Evolutionary conservation across 2,888 invertebrate genomes (phyloP).

Genomic region (Pristionchus arcanus): DNA sequence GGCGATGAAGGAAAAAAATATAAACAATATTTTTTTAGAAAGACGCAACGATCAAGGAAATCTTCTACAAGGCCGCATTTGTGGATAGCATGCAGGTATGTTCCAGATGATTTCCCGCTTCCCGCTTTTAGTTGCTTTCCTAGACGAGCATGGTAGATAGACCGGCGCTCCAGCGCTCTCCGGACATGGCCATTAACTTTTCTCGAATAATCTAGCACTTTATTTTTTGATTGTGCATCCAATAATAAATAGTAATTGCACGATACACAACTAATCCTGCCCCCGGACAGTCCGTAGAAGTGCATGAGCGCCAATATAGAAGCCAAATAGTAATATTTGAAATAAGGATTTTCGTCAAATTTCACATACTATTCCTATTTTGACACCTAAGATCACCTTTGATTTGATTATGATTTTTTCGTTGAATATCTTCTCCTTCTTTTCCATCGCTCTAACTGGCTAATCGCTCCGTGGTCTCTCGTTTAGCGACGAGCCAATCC

Average conservation of each 20-base stretch:
- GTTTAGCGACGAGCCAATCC: slow-evolving; percentile 29
- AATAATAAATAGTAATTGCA: too few relatives aligned
- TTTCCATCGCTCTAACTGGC: background rate
- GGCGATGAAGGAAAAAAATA: background rate
- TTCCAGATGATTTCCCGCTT: background rate
- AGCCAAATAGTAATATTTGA: too few relatives aligned
- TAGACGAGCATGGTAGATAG: background rate
- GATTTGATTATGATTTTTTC: background rate
- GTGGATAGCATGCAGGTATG: slow-evolving; percentile 73
- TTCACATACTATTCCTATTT: background rate
- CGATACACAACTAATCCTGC: too few relatives aligned
- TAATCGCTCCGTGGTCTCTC: background rate
- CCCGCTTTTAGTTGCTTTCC: background rate
- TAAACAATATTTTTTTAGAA: slow-evolving; percentile 67
- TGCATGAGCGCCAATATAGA: too few relatives aligned
- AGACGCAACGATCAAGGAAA: slow-evolving; percentile 71
- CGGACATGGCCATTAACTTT: too few relatives aligned
- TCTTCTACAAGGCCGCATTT: slow-evolving; percentile 77
- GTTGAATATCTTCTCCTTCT: background rate
- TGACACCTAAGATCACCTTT: background rate
- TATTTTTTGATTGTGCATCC: too few relatives aligned
- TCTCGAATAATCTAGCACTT: too few relatives aligned
- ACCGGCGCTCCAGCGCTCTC: too few relatives aligned
- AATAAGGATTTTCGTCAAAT: too few relatives aligned
- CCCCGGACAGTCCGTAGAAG: too few relatives aligned